A percentile compares a stretch with the other conserved stretches of the same genome.
Evolutionary conservation across 2,797 vertebrate genomes (phyloP).

Genomic region (Linurgus olivaceus): DNA sequence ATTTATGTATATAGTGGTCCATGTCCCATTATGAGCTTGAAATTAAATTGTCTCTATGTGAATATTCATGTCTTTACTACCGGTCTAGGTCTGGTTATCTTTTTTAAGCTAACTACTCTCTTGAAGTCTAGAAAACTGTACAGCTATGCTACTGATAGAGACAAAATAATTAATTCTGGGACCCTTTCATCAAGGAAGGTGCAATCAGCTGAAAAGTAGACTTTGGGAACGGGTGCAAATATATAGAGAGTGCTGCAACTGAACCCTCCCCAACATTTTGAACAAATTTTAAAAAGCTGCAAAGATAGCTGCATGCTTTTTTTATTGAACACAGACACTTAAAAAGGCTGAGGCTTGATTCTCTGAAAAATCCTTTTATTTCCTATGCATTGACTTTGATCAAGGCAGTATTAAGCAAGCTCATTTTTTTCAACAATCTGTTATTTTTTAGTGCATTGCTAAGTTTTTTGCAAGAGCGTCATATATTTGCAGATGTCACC

Average conservation of each 20-base stretch:
- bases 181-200: not conserved
- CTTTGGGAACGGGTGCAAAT: not conserved
- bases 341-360: not conserved
- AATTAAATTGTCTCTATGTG: not conserved
- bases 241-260: not conserved
- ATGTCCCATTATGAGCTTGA: not conserved
- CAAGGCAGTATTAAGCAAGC: conserved; percentile 15
- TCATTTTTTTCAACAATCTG: not conserved
- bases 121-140: not conserved
- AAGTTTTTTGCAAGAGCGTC: not conserved
- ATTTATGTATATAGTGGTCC: not conserved
- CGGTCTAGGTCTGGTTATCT: not conserved
- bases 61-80: not conserved
- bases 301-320: not conserved
- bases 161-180: not conserved
- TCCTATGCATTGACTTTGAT: not conserved
- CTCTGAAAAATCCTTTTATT: conserved; percentile 30
- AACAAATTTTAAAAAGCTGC: not conserved
- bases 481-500: conserved; percentile 33
- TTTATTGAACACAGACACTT: not conserved
- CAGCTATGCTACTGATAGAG: not conserved
- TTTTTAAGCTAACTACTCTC: not conserved
- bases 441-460: not conserved
- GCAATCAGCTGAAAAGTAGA: not conserved
- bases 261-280: not conserved